Conservation (phyloP, 2,797 vertebrate species). For the Scolopax bukidnonensis region DNA sequence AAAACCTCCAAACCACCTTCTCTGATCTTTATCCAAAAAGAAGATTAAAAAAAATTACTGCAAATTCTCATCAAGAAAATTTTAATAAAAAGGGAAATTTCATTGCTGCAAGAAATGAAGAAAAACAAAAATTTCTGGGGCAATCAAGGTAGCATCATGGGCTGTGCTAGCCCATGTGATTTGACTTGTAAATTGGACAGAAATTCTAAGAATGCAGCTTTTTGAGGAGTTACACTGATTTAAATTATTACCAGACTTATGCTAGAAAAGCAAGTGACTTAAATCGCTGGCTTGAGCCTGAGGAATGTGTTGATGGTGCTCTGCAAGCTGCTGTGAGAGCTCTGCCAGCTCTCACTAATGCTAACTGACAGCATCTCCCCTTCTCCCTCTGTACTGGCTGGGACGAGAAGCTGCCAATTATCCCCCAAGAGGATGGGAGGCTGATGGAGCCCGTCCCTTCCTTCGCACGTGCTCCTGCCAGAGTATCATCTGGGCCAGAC, state of each 20-base stretch:
- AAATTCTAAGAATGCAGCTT: slow-evolving; percentile 13
- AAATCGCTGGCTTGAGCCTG: slow-evolving; percentile 45
- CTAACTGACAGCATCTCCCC: slow-evolving; percentile 60
- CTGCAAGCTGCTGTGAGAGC: slow-evolving; percentile 39
- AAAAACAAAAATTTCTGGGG: slow-evolving; percentile 26
- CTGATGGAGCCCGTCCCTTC: background rate
- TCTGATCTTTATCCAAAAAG: slow-evolving; percentile 47
- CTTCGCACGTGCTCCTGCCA: background rate
- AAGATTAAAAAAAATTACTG: background rate
- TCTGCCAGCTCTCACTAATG: slow-evolving; percentile 50
- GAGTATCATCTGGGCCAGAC: background rate
- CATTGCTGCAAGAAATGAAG: background rate
- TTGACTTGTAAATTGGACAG: slow-evolving; percentile 62
- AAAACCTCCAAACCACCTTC: slow-evolving; percentile 24
- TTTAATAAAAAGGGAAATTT: background rate
- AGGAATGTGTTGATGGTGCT: slow-evolving; percentile 44
- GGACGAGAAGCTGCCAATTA: slow-evolving; percentile 53
- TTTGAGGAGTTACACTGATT: slow-evolving; percentile 33
- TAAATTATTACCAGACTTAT: slow-evolving; percentile 51
- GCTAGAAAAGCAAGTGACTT: slow-evolving; percentile 27
- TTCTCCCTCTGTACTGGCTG: background rate
- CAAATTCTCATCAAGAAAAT: slow-evolving; percentile 27
- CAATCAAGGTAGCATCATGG: slow-evolving; percentile 25
- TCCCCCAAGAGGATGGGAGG: background rate
- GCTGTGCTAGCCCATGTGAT: background rate